phyloP scores from a whole-genome alignment of 2,888 invertebrate genomes.

The Exephanes ischioxanthus region DNA sequence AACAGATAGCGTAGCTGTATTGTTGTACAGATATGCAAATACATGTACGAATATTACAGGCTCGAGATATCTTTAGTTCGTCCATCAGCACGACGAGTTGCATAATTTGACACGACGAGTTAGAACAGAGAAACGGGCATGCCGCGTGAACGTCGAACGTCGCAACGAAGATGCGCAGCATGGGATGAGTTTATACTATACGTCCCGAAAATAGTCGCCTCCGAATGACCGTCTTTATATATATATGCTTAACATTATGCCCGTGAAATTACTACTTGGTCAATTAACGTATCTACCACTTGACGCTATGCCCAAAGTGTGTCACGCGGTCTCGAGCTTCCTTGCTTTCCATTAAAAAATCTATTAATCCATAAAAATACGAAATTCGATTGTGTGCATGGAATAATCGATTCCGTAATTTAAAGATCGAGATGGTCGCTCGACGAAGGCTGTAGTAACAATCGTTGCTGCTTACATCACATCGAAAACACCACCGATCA shows the following conservation, averaged over 20 bases:
- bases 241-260: neutral
- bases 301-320: slow-evolving; percentile 4
- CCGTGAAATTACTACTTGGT: neutral
- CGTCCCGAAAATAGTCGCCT: slow-evolving; percentile 36
- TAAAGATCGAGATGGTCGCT: neutral
- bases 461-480: slow-evolving; percentile 52
- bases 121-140: slow-evolving; percentile 34
- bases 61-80: neutral
- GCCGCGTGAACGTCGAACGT: slow-evolving; percentile 46
- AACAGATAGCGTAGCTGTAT: neutral
- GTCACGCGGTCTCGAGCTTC: slow-evolving; percentile 17
- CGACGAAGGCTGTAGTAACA: neutral
- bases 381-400: neutral
- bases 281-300: neutral
- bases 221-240: slow-evolving; percentile 8
- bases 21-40: neutral
- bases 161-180: neutral
- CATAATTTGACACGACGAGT: slow-evolving; percentile 57
- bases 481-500: slow-evolving; percentile 51
- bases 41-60: slow-evolving; percentile 27
- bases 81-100: slow-evolving; percentile 28
- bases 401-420: neutral
- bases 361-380: neutral
- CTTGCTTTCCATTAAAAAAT: slow-evolving; percentile 3
- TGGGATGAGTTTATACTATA: neutral